These are phyloP conservation scores for Drosophila paranaensis DNA, from an alignment of 2,888 invertebrate genomes.

Conservation along the genomic window DNA sequence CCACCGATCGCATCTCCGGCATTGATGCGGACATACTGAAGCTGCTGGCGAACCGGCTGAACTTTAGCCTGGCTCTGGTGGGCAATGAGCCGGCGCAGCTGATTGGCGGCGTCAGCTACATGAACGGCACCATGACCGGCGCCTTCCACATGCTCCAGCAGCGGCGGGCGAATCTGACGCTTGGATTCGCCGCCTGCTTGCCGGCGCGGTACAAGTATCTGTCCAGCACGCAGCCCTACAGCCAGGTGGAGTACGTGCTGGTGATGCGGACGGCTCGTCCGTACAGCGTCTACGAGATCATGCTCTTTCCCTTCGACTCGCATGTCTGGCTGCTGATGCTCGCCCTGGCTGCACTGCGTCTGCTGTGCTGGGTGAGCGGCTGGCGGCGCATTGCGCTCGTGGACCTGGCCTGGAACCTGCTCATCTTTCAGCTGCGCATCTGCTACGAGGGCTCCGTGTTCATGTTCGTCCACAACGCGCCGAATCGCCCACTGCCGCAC, in stretches of 20 bases:
- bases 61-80: slow-evolving; percentile 53
- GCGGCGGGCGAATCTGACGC: slow-evolving; percentile 52
- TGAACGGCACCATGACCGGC: slow-evolving; percentile 62
- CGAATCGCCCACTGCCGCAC: slow-evolving; percentile 51
- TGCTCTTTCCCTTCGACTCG: slow-evolving; percentile 57
- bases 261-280: slow-evolving; percentile 30
- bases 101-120: slow-evolving; percentile 46
- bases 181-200: slow-evolving; percentile 58
- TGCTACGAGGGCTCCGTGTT: slow-evolving; percentile 70
- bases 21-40: slow-evolving; percentile 55
- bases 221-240: slow-evolving; percentile 49
- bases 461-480: slow-evolving; percentile 61
- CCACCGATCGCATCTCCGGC: slow-evolving; percentile 30
- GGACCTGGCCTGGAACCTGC: slow-evolving; percentile 35
- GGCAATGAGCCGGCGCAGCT: slow-evolving; percentile 53
- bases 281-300: slow-evolving; percentile 60
- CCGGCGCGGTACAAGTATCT: slow-evolving; percentile 44
- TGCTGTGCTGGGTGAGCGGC: neutral
- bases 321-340: slow-evolving; percentile 52
- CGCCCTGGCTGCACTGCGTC: slow-evolving; percentile 10
- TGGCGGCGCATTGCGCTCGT: slow-evolving; percentile 10
- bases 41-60: slow-evolving; percentile 47
- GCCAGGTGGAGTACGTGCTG: slow-evolving; percentile 48
- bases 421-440: slow-evolving; percentile 53
- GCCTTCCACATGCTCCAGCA: slow-evolving; percentile 55